Conservation (phyloP, 1,140 invertebrate species). For the Brachionus calyciflorus region DNA sequence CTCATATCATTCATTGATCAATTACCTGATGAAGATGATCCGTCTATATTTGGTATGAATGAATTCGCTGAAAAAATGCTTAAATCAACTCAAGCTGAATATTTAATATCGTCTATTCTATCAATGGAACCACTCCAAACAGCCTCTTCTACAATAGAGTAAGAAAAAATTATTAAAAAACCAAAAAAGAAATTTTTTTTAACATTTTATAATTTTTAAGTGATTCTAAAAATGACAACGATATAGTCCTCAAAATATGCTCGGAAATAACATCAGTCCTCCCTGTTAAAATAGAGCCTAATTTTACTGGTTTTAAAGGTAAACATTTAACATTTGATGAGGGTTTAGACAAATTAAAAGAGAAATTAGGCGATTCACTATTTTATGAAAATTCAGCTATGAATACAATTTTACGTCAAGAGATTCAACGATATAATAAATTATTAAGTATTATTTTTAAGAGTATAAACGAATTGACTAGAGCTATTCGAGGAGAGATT, state of each 20-base stretch:
- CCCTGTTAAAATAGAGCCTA: not conserved
- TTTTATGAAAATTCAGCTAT: slow-evolving; percentile 59
- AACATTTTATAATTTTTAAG: not conserved
- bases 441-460: slow-evolving; percentile 69
- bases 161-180: no score
- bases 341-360: not conserved
- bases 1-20: slow-evolving; percentile 68
- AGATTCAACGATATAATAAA: slow-evolving; percentile 77
- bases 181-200: no score
- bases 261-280: slow-evolving; percentile 1
- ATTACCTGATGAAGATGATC: slow-evolving; percentile 73
- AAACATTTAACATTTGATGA: slow-evolving; percentile 24
- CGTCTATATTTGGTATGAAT: slow-evolving; percentile 84
- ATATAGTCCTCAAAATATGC: not conserved
- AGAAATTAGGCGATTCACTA: not conserved
- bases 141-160: not conserved
- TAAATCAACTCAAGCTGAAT: slow-evolving; percentile 62
- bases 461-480: slow-evolving; percentile 70
- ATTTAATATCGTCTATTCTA: slow-evolving; percentile 56
- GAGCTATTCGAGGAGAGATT: slow-evolving; percentile 76
- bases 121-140: slow-evolving; percentile 54
- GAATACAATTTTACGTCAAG: slow-evolving; percentile 77
- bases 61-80: slow-evolving; percentile 80
- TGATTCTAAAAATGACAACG: not conserved
- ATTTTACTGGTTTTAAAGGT: slow-evolving; percentile 5